Conservation (phyloP, 2,888 invertebrate species). For the Caenorhabditis japonica region DNA sequence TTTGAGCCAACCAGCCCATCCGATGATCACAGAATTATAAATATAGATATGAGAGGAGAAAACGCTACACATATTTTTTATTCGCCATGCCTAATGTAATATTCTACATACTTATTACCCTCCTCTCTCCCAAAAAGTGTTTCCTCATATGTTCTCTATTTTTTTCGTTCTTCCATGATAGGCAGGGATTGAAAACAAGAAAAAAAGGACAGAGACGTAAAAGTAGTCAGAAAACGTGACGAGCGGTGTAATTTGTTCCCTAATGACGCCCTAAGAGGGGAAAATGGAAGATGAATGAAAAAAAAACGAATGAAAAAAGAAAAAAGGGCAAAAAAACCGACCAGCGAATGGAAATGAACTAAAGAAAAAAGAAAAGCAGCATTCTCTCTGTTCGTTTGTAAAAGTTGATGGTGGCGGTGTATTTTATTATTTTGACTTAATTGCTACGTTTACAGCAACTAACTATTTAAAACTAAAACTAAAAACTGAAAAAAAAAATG, state of each 20-base stretch:
- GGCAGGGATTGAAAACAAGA: no score
- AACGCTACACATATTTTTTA: no score
- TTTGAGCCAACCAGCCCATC: background rate
- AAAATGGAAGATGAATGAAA: no score
- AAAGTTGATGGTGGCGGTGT: conserved; percentile 18
- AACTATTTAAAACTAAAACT: conserved; percentile 2
- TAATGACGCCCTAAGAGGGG: background rate
- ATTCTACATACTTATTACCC: conserved; percentile 5
- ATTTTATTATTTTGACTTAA: conserved; percentile 45
- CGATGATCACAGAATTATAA: background rate
- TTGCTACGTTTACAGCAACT: conserved; percentile 37
- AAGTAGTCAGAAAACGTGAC: no score
- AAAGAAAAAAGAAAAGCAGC: no score
- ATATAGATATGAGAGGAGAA: background rate
- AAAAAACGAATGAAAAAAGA: no score
- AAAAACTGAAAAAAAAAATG: conserved; percentile 1
- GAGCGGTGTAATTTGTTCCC: conserved; percentile 33
- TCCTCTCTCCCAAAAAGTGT: background rate
- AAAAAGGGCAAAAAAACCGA: no score
- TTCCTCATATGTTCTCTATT: conserved; percentile 12
- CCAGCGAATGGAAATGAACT: conserved; percentile 14
- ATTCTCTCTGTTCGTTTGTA: no score
- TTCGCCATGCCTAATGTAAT: conserved; percentile 4
- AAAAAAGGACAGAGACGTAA: conserved; percentile 5
- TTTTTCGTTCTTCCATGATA: background rate